phyloP scores from a whole-genome alignment of 2,888 invertebrate species.

The Theodoxus fluviatilis region DNA sequence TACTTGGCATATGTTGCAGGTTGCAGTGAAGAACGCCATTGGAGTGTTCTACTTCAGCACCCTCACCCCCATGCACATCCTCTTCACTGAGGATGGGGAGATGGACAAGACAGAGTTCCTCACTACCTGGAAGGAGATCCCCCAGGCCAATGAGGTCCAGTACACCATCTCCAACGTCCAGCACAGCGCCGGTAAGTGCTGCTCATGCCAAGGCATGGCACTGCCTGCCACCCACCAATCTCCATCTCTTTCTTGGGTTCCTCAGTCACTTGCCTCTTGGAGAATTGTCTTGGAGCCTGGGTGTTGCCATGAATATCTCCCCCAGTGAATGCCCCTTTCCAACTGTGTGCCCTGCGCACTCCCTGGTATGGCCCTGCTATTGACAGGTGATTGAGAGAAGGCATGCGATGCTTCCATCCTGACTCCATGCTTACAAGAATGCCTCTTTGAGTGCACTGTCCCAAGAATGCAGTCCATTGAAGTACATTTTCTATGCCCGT shows the following conservation, averaged over 20 bases:
- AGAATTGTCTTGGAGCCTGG: background rate
- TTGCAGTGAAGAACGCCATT: slow-evolving; percentile 97
- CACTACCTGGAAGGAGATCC: slow-evolving; percentile 99
- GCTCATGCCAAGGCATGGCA: background rate
- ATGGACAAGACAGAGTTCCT: slow-evolving; percentile 97
- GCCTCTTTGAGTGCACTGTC: no score
- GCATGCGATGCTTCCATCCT: no score
- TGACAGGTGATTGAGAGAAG: no score
- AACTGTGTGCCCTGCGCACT: no score
- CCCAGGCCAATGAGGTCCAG: slow-evolving; percentile 95
- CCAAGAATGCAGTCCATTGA: no score
- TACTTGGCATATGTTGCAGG: no score
- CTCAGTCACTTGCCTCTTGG: background rate
- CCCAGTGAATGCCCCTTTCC: no score
- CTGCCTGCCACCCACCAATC: background rate
- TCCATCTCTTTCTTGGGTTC: background rate
- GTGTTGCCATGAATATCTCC: no score
- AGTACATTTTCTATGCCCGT: no score
- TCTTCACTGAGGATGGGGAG: slow-evolving; percentile 95
- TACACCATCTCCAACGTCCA: slow-evolving; percentile 81
- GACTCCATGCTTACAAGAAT: no score
- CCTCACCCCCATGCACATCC: slow-evolving; percentile 87
- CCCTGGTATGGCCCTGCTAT: no score
- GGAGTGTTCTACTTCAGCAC: slow-evolving; percentile 98
- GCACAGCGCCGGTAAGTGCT: slow-evolving; percentile 60